phyloP scores from a whole-genome alignment of 2,888 invertebrate species.

The Oscheius sp. region DNA sequence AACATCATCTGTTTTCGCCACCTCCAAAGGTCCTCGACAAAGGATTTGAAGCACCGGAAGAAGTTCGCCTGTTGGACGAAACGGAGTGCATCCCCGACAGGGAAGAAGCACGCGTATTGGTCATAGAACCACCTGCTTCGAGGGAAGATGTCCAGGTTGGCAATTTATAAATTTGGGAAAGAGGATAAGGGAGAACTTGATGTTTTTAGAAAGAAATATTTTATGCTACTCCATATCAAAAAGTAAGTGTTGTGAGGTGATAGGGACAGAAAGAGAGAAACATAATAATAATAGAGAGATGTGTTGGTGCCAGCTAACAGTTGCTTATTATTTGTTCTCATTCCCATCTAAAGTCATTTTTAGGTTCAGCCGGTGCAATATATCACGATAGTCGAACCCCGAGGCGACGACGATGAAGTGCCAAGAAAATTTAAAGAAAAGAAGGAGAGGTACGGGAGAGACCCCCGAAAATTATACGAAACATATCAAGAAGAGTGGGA shows the following conservation, averaged over 20 bases:
- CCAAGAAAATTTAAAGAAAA: constrained; percentile 70
- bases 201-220: background rate
- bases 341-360: no score
- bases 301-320: no score
- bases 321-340: background rate
- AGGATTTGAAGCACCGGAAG: constrained; percentile 23
- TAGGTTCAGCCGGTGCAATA: constrained; percentile 18
- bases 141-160: constrained; percentile 43
- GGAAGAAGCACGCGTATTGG: constrained; percentile 45
- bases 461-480: constrained; percentile 68
- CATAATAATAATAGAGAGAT: background rate
- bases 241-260: no score
- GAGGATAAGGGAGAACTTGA: background rate
- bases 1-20: constrained; percentile 36
- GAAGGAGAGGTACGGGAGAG: constrained; percentile 70
- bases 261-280: no score
- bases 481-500: constrained; percentile 72
- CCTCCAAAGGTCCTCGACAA: constrained; percentile 9
- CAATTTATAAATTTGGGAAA: background rate
- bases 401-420: background rate
- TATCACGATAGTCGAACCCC: constrained; percentile 22
- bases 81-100: constrained; percentile 40
- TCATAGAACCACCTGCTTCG: constrained; percentile 51
- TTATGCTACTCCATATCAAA: no score
- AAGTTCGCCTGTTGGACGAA: constrained; percentile 40